Evolutionary conservation across 2,113 vertebrate genomes (phyloP).

Genomic region (Hyla sarda): DNA sequence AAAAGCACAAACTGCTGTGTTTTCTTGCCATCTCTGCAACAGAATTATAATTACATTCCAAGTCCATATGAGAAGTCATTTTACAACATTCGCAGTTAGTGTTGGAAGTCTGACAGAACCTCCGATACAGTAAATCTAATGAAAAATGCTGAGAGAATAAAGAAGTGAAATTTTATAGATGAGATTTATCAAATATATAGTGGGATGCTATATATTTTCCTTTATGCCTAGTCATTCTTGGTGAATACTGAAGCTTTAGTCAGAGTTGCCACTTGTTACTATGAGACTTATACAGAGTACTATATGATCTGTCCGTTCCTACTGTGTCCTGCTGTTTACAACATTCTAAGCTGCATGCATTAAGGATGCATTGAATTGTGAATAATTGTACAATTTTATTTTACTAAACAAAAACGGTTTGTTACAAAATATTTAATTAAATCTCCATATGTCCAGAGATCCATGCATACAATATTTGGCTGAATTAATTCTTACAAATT

Average conservation of each 20-base stretch:
- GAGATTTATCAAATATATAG: background rate
- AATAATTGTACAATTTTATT: too few species aligned
- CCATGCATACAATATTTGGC: too few species aligned
- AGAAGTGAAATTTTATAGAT: background rate
- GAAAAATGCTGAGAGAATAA: background rate
- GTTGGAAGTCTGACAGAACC: background rate
- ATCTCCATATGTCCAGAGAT: too few species aligned
- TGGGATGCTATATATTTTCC: background rate
- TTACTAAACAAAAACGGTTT: too few species aligned
- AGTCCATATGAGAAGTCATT: background rate
- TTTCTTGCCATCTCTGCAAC: background rate
- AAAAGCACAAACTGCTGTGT: slow-evolving; percentile 1
- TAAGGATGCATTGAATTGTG: background rate
- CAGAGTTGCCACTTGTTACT: background rate
- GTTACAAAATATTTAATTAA: background rate
- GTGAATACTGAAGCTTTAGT: background rate
- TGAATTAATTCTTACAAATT: too few species aligned
- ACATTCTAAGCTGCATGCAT: background rate
- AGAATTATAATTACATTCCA: background rate
- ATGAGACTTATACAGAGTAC: background rate
- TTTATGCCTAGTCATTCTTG: background rate
- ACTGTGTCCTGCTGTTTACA: background rate
- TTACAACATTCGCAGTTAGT: background rate
- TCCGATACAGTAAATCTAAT: background rate
- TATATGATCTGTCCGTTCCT: background rate